Base-by-base conservation (phyloP, 2,797 vertebrate species). In the Siniperca scherzeri region DNA sequence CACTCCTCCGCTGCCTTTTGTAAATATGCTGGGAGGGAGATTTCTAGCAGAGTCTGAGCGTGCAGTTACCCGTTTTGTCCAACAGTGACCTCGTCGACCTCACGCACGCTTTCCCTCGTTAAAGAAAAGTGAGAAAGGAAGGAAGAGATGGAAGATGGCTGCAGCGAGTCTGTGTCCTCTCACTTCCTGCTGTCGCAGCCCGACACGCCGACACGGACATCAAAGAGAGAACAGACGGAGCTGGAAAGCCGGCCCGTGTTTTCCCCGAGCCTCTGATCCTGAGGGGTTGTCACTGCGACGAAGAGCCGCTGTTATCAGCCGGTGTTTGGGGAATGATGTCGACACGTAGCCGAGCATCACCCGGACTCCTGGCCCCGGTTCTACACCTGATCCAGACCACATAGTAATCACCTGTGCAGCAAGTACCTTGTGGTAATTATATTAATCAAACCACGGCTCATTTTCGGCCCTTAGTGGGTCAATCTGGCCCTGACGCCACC, bases 91-190 rank as follows among this genome's bases (percentile, higher is more conserved):
- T 56, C 21, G 11, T 21, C 48, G 33, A 80, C 67, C 81, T 78
- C 65, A 72, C 74, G 25, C 27, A 25, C 0, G 1, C 38, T 53
- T 56, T 55, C 60, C 48, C 44, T 61, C 1, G 16, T 77, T 52
- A 53, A 53, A 78, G 85, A 81, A 84, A 82, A 88, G 84, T 61
- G 81, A 83, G 81, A 81, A 5, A 87, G 91, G 89, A 92, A 93
- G 90, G 84, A 88, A 87, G 80, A 38, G 42, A 68, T 7, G 68
- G 70, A 76, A 50, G 12, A 77, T 6, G 70, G 64, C 74, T 12
- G 83, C 71, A 7, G 56, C 1, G 33, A 52, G 69, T 59, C 64
- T 56, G 73, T 48, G 74, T 82, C 80, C 66, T 30, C 65, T 33
- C 33, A 56, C 76, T 83, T 92, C 89, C 89, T 89, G 82, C 74